These are phyloP conservation scores for Pongo abelii DNA, from an alignment of 2,113 vertebrate species.

Conservation along the genomic window DNA sequence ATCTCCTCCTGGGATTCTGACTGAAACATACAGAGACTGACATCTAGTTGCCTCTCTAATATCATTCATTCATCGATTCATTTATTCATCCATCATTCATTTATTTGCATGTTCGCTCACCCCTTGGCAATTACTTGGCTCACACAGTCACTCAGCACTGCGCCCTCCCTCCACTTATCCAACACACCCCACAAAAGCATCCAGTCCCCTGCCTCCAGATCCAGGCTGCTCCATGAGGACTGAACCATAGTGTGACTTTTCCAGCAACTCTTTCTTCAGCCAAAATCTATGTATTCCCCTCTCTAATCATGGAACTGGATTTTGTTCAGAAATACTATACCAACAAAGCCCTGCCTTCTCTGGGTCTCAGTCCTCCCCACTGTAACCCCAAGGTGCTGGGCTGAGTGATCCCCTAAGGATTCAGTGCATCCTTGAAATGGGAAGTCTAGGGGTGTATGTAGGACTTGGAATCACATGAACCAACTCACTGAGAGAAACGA, in stretches of 20 bases:
- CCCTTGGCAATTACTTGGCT: background rate
- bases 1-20: background rate
- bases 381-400: background rate
- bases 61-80: background rate
- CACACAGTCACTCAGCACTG: too few species aligned
- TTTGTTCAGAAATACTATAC: background rate
- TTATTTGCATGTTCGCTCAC: background rate
- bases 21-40: background rate
- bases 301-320: background rate
- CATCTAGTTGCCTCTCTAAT: background rate
- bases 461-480: background rate
- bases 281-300: background rate
- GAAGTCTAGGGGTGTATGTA: background rate
- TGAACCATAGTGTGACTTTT: background rate
- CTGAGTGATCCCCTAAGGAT: background rate
- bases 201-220: background rate
- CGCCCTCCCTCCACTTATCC: background rate
- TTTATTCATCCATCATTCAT: background rate
- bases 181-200: background rate
- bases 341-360: background rate
- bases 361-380: background rate
- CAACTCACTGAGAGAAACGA: background rate
- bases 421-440: background rate
- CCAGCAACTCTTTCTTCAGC: background rate
- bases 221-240: background rate